phyloP scores from a whole-genome alignment of 2,113 vertebrate species.

The Mugil cephalus region DNA sequence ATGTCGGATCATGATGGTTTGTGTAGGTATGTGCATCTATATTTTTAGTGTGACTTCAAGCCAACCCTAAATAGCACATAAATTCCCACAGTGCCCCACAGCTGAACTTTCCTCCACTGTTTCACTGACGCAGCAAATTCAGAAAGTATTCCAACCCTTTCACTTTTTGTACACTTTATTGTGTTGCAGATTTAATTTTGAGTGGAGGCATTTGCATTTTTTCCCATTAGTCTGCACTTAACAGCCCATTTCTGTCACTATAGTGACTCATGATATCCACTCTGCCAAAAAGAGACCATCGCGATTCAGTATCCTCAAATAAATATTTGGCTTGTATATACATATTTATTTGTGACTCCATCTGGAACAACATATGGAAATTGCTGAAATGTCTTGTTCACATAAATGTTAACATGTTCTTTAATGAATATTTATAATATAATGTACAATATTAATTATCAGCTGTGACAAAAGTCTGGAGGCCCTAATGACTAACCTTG shows the following conservation, averaged over 20 bases:
- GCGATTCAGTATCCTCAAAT: background rate
- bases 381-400: background rate
- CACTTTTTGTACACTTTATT: no score
- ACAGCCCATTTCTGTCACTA: no score
- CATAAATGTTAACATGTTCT: no score
- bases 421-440: background rate
- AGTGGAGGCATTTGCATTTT: no score
- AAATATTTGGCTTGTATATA: background rate
- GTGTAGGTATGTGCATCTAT: background rate
- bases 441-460: background rate
- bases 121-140: background rate
- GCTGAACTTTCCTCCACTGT: conserved; percentile 4
- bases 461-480: background rate
- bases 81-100: background rate
- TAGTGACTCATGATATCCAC: no score
- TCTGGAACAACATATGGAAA: background rate
- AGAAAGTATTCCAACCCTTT: no score
- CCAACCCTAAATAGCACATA: conserved; percentile 5
- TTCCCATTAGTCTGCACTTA: no score
- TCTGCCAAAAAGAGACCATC: no score
- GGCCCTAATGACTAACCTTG: conserved; percentile 1
- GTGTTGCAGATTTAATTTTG: no score
- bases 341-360: background rate
- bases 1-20: conserved; percentile 10
- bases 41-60: background rate